A percentile compares a stretch with the other conserved stretches of the same genome.
These are phyloP conservation scores for Microtus oregoni DNA, from an alignment of 2,113 vertebrate species.

Conservation along the genomic window DNA sequence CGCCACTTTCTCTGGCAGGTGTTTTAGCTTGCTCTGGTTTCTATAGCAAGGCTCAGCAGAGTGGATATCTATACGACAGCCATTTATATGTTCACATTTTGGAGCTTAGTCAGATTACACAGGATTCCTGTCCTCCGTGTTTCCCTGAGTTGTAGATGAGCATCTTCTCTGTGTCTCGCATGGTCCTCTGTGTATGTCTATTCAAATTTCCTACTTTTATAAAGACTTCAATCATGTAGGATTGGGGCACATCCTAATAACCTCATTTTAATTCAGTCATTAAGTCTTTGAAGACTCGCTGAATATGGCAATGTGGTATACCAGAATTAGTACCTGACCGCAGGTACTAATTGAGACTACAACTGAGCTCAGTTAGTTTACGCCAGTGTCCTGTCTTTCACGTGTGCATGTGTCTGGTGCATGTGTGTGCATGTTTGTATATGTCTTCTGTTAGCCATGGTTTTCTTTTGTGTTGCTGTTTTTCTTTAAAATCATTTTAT, in stretches of 20 bases:
- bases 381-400: background rate
- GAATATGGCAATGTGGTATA: background rate
- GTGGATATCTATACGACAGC: background rate
- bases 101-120: background rate
- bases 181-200: background rate
- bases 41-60: background rate
- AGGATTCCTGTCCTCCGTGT: background rate
- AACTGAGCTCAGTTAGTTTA: background rate
- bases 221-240: background rate
- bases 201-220: background rate
- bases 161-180: background rate
- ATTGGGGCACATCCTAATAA: background rate
- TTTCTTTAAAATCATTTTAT: background rate
- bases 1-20: background rate
- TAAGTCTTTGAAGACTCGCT: background rate
- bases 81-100: background rate
- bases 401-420: background rate
- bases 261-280: background rate
- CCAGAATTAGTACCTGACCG: background rate
- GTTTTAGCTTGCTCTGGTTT: background rate
- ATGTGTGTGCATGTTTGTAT: background rate
- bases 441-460: background rate
- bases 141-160: background rate
- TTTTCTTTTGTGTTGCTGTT: background rate
- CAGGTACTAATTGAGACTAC: background rate